Evolutionary conservation across 2,113 vertebrate species (phyloP), one percentile per base, ranked within the genome.

Genomic region (Spea multiplicata): DNA sequence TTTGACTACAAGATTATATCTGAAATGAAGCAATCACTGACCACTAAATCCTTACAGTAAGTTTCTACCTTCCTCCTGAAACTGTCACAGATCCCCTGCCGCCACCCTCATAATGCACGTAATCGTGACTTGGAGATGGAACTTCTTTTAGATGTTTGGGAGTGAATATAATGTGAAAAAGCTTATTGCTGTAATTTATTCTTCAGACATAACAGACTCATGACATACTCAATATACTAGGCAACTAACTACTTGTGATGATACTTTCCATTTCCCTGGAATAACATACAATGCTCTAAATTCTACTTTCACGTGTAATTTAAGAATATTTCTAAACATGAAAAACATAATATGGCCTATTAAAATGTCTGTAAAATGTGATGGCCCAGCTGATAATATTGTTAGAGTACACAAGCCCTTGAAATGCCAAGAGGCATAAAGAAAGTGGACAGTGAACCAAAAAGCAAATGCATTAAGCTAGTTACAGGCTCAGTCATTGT

Each of bases 1-100:
- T 70, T 77, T 62, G 55, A 77, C 10, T 48, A 8, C 61, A 16
- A 64, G 6, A 64, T 16, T 64, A 16, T 30, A 16, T 46, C 50
- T 30, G 50, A 67, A 76, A 68, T 74, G 48, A 66, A 10, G 75
- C 53, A 49, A 62, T 47, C 57, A 77, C 53, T 77, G 46, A 12
- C 48, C 30, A 30, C 3, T 44, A 17, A 12, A 75, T 55, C 52
- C 66, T 59, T 4, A 30, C 3, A 17, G 16, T 17, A 64, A 5
- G 61, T 30, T 6, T 9, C 5, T 64, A 30, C n/a, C 5, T 17
- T 6, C 61, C 61, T 64, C 4, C 55, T 16, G 8, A 64, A 64
- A 30, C 30, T 64, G n/a, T 64, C 61, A 64, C 8, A 30, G 61
- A 64, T 8, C 61, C 5, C 61, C 61, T 46, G n/a, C 44, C 45